Evolutionary conservation across 2,113 vertebrate species (phyloP).

Genomic region (Lucifuga dentata): DNA sequence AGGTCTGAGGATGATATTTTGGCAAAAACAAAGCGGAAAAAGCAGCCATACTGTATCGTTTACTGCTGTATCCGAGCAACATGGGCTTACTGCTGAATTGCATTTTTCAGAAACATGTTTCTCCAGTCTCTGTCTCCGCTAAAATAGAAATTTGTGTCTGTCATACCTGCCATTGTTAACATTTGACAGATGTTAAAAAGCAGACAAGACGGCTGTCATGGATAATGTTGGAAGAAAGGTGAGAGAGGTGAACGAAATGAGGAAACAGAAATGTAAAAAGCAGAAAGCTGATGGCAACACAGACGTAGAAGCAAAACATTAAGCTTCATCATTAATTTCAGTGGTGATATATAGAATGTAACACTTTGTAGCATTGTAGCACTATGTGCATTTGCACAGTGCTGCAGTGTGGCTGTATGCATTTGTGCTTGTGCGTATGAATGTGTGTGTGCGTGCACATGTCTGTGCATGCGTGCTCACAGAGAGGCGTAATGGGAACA

Average conservation of each 20-base stretch:
- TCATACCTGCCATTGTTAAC: slow-evolving; percentile 24
- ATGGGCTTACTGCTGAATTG: not conserved
- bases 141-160: slow-evolving; percentile 27
- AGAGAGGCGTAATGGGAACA: slow-evolving; percentile 73
- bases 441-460: slow-evolving; percentile 13
- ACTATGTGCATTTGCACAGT: slow-evolving; percentile 10
- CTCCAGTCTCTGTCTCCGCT: slow-evolving; percentile 14
- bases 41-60: not conserved
- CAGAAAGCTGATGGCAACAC: no score
- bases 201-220: slow-evolving; percentile 45
- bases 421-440: not conserved
- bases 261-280: not conserved
- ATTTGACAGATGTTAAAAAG: slow-evolving; percentile 43
- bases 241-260: slow-evolving; percentile 9
- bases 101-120: slow-evolving; percentile 41
- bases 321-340: not conserved
- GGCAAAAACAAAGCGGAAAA: slow-evolving; percentile 10
- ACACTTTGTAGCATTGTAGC: slow-evolving; percentile 2
- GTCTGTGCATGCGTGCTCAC: slow-evolving; percentile 8
- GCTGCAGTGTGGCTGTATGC: not conserved
- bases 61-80: not conserved
- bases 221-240: slow-evolving; percentile 42
- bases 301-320: not conserved
- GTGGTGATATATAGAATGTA: not conserved
- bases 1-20: slow-evolving; percentile 26